Percentiles rank a stretch among this genome's conserved stretches.
Conservation (phyloP, 2,113 vertebrate genomes). For the Hippoglossus stenolepis region DNA sequence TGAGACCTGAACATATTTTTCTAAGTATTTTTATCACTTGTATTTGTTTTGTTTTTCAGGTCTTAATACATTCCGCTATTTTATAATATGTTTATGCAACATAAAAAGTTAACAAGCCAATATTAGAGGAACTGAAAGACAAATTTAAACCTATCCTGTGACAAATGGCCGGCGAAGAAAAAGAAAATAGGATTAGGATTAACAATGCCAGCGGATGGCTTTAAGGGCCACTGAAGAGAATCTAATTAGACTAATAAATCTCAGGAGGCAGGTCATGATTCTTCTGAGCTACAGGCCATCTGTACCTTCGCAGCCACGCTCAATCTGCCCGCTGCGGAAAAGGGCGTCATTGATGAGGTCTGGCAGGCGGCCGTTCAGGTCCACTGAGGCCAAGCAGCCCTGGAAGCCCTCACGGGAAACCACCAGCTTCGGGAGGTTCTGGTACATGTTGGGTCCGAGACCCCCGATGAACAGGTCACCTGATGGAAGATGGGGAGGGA, state of each 20-base stretch:
- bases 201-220: conserved; percentile 32
- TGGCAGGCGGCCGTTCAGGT: conserved; percentile 95
- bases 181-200: conserved; percentile 38
- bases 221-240: conserved; percentile 25
- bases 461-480: conserved; percentile 97
- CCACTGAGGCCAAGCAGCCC: conserved; percentile 95
- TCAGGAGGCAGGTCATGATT: conserved; percentile 38
- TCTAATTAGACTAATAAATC: conserved; percentile 65
- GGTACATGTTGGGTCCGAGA: conserved; percentile 95
- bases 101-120: conserved; percentile 30
- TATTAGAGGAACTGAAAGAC: conserved; percentile 15
- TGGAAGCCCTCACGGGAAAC: conserved; percentile 97
- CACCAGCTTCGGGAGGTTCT: conserved; percentile 96
- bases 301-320: conserved; percentile 97
- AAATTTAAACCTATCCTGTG: conserved; percentile 30
- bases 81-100: conserved; percentile 11
- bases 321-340: conserved; percentile 95
- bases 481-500: conserved; percentile 47
- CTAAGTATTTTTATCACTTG: background rate
- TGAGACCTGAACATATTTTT: background rate
- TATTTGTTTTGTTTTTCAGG: background rate
- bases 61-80: background rate
- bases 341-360: conserved; percentile 95
- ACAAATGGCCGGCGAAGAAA: conserved; percentile 30
- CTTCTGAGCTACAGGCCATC: conserved; percentile 21